Base-by-base conservation (phyloP, 1,140 invertebrate species). In the Mylabris phalerata region DNA sequence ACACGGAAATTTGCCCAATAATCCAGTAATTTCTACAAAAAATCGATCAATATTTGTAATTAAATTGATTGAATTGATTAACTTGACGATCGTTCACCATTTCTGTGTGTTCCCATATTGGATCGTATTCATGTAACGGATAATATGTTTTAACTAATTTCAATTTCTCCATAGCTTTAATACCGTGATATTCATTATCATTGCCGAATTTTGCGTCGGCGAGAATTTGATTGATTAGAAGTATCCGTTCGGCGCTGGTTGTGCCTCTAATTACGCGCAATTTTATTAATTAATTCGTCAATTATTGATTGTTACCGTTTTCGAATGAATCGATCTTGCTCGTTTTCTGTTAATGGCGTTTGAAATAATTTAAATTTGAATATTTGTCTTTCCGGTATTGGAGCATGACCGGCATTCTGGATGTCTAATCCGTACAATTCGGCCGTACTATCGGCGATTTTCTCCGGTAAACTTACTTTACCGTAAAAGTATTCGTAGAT, bases 121-220 rank as follows among this genome's bases (percentile, higher is more conserved):
- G 68, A 41, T 63, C 27, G 0, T 78, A 80, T 63, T 86, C 84
- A 69, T 87, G 85, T 6, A 86, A 67, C 6, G 85, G 84, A 70
- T 76, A 87, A 5, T 82, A 80, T 42, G 80, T 81, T 19, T 69
- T 65, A 60, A 84, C 84, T 9, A 77, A 76, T 26, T 72, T 74
- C 61, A 79, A 77, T 58, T 73, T 71, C 0, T 84, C 66, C 62
- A 87, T 75, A 52, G 81, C 77, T 44, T 78, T 74, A 43, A 87
- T 77, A 56, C 84, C 85, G 46, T 68, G 67, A 51, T 79, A 66
- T 5, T 69, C 38, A n/a, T 43, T n/a, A 2, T 56, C 40, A 3
- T 48, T 7, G 6, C 68, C 66, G 45, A 63, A 72, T 55, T 57
- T 55, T 0, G 60, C 59, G 11, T 55, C 55, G 26, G 5, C 52